phyloP scores from a whole-genome alignment of 2,888 invertebrate species.

The Mimas tiliae region DNA sequence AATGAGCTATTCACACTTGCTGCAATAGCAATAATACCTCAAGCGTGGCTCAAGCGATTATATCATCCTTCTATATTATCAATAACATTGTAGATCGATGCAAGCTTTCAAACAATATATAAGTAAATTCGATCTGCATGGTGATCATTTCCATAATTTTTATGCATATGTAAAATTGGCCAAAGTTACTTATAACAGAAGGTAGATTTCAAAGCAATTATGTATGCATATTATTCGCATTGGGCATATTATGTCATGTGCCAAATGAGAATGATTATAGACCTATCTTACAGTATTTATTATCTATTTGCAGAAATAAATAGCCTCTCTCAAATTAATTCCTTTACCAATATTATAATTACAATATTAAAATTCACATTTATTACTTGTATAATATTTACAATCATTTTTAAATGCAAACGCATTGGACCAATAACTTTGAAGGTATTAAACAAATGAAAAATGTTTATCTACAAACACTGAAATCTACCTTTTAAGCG shows the following conservation, averaged over 20 bases:
- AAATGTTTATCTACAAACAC: conserved; percentile 11
- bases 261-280: conserved; percentile 2
- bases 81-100: conserved; percentile 8
- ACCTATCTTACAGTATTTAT: conserved; percentile 11
- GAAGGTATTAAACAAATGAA: conserved; percentile 1
- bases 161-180: conserved; percentile 6
- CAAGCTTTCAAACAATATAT: conserved; percentile 16
- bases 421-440: conserved; percentile 19
- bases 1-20: background rate
- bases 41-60: background rate
- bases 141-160: background rate
- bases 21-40: background rate
- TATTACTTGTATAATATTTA: conserved; percentile 20
- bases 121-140: conserved; percentile 2
- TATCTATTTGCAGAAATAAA: conserved; percentile 18
- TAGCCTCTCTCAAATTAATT: conserved; percentile 23
- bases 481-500: conserved; percentile 24
- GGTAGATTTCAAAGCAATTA: conserved; percentile 22
- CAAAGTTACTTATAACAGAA: conserved; percentile 13
- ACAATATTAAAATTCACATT: conserved; percentile 23
- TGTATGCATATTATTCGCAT: conserved; percentile 3
- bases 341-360: conserved; percentile 22
- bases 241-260: background rate
- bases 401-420: conserved; percentile 20
- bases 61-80: background rate